Evolutionary conservation across 2,113 vertebrate species (phyloP), one percentile per base, ranked within the genome.

Genomic region (Scomber colias): DNA sequence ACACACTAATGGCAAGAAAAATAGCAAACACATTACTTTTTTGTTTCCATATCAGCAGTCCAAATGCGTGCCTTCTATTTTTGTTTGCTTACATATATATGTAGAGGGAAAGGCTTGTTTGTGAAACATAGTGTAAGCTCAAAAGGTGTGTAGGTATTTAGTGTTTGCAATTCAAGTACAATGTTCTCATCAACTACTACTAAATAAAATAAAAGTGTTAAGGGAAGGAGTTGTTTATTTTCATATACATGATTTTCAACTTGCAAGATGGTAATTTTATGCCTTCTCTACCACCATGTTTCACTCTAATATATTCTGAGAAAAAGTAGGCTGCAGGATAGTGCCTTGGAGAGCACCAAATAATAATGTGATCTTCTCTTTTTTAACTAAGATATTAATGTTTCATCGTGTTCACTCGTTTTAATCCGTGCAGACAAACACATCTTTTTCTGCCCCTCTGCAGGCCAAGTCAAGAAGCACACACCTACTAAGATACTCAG

Each of bases 111-210:
- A 80, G 44, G 71, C 82, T 87, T 91, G 88, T 92, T 89, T 91
- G 85, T 86, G 86, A 78, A 89, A 89, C 82, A 85, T 65, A 75
- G 81, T 76, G 72, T 75, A 72, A 87, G 80, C 82, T 84, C 71
- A 85, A 86, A 87, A 90, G 77, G 64, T 75, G 65, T 92, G 90
- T 92, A 86, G 82, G 79, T 91, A 92, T 94, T 94, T 92, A 93
- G 90, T 92, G 90, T 92, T 91, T 83, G 77, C 88, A 92, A 90
- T 93, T 90, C 89, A 85, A 92, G 84, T 90, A 93, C 90, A 86
- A 82, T 92, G 90, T 93, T 93, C 72, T 89, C 86, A 92, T 92
- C 90, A 93, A n/a, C 84, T 75, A 80, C 84, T 91, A 90, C 92
- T 91, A 90, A 92, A 91, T 92, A 89, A 91, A 92, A 91, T 91